phyloP scores from a whole-genome alignment of 2,797 vertebrate species.

The Gallinago nigripennis region DNA sequence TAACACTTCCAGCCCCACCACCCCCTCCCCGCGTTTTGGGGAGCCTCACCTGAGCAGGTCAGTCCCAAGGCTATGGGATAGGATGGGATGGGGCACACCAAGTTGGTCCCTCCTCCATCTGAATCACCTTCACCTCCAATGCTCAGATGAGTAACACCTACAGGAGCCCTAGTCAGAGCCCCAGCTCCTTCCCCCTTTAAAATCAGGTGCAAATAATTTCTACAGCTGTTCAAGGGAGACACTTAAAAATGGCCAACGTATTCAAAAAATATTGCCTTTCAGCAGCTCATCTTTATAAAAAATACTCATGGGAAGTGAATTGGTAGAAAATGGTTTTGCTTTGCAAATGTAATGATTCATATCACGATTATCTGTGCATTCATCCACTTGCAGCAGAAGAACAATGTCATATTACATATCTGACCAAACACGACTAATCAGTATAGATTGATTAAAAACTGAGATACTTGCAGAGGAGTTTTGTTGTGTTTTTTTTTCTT shows the following conservation, averaged over 20 bases:
- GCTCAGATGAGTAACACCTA: accelerated
- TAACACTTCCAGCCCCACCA: accelerated
- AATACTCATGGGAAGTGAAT: background rate
- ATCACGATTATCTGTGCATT: background rate
- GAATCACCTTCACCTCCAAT: background rate
- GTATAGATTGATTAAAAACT: background rate
- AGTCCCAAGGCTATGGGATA: accelerated
- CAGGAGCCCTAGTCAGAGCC: background rate
- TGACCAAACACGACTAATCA: conserved; percentile 36
- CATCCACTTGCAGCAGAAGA: conserved; percentile 8
- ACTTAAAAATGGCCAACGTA: background rate
- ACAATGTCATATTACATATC: conserved; percentile 31
- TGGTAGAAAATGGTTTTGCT: conserved; percentile 36
- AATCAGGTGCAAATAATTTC: background rate
- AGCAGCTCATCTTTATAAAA: conserved; percentile 1
- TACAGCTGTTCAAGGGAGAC: background rate
- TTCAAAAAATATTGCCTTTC: conserved; percentile 8
- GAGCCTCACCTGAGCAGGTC: accelerated
- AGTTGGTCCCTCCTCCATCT: background rate
- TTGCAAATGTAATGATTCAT: conserved; percentile 46
- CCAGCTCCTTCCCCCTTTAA: background rate
- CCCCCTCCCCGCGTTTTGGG: accelerated
- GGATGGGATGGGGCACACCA: background rate
- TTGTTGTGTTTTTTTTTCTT: background rate
- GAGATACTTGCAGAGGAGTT: background rate